A percentile compares a stretch with the other conserved stretches of the same genome.
Evolutionary conservation across 2,888 invertebrate species (phyloP).

Genomic region (Portevinia maculata): DNA sequence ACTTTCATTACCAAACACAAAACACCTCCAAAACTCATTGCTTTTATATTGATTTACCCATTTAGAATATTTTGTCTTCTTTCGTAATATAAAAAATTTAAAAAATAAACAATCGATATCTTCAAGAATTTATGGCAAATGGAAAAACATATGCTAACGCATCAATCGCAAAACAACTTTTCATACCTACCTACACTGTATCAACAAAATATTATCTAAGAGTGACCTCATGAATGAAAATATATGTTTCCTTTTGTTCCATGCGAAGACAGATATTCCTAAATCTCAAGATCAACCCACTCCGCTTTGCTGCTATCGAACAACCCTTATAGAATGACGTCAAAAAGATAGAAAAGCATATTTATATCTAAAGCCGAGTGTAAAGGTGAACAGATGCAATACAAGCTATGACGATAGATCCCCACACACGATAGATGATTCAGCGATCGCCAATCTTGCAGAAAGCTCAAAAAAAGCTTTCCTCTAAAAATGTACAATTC

Average conservation of each 20-base stretch:
- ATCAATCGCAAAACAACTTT: constrained; percentile 47
- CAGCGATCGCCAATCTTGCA: constrained; percentile 37
- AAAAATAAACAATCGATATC: constrained; percentile 23
- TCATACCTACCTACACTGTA: neutral
- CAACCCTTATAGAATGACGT: constrained; percentile 52
- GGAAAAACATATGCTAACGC: constrained; percentile 37
- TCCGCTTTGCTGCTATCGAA: constrained; percentile 31
- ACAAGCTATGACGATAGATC: neutral
- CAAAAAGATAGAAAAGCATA: constrained; percentile 37
- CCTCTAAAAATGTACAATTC: constrained; percentile 13
- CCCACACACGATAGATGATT: constrained; percentile 18
- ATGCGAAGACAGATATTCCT: constrained; percentile 20
- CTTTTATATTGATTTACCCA: too few relatives aligned
- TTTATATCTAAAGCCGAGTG: constrained; percentile 8
- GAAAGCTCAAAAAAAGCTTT: constrained; percentile 58
- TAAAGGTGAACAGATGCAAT: constrained; percentile 56
- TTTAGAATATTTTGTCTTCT: neutral
- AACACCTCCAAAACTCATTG: too few relatives aligned
- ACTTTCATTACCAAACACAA: too few relatives aligned
- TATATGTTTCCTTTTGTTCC: constrained; percentile 19
- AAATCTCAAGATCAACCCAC: constrained; percentile 5
- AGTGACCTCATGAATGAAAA: constrained; percentile 58
- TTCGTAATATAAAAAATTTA: constrained; percentile 35
- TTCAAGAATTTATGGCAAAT: constrained; percentile 21
- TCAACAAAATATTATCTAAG: constrained; percentile 21